Conservation (phyloP, 2,113 vertebrate genomes). For the Crocuta crocuta region DNA sequence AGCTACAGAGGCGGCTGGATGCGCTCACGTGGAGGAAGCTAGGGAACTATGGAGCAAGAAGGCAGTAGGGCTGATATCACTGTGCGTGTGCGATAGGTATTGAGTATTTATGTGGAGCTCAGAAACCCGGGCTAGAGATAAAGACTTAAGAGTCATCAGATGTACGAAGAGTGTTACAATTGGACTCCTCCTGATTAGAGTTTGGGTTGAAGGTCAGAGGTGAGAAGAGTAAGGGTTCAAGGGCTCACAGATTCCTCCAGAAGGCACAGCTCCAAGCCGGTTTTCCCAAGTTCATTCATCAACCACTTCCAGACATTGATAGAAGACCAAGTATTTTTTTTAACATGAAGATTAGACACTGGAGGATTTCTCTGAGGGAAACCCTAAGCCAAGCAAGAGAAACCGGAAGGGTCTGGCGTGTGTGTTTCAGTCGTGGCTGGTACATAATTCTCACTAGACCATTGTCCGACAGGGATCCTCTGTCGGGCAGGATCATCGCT, state of each 20-base stretch:
- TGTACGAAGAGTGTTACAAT: not conserved
- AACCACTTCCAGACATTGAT: not conserved
- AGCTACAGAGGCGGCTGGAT: not conserved
- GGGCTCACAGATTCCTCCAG: not conserved
- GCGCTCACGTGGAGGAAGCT: not conserved
- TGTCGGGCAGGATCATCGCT: not conserved
- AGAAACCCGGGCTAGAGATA: not conserved
- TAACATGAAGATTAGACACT: not conserved
- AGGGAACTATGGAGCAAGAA: not conserved
- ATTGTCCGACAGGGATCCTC: not conserved
- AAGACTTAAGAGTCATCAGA: not conserved
- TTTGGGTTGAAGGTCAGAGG: not conserved
- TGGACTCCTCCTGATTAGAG: not conserved
- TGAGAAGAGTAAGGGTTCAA: not conserved
- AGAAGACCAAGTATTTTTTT: not conserved
- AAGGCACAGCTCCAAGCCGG: not conserved
- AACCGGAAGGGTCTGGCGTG: not conserved
- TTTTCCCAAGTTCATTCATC: not conserved
- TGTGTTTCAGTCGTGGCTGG: not conserved
- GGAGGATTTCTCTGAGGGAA: not conserved
- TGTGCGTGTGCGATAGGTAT: not conserved
- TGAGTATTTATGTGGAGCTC: not conserved
- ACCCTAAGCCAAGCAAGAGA: not conserved
- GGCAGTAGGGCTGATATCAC: not conserved
- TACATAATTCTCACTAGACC: not conserved